Base-by-base conservation (phyloP, 2,888 invertebrate species). In the Cotesia congregata region DNA sequence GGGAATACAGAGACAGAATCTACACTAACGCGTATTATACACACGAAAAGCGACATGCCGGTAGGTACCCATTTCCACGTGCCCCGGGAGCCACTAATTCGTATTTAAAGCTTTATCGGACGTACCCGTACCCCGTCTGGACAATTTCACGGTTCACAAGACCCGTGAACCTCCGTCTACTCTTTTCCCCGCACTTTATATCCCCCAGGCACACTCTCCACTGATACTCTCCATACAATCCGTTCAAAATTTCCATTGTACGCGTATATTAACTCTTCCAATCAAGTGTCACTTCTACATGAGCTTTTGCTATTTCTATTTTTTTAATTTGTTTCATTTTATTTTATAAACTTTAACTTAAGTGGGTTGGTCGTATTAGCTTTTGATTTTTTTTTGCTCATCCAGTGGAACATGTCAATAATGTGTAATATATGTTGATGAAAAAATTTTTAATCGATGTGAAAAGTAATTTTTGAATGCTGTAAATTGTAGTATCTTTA, bases 101-200 rank as follows among this genome's bases (percentile, higher is more conserved):
- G 86, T 88, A 86, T 88, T 88, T 88, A 88, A 88, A 88, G 87
- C 85, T 87, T 87, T 85, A 86, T 85, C 83, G 85, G 82, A 81
- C 81, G 82, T 78, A 82, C 81, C 82, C 82, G 82, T 82, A 83
- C 82, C 79, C 80, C 80, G 80, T 82, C 78, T 83, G 83, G 83
- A 87, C 86, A 87, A 88, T 88, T 88, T 88, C 88, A 88, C 84
- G 87, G 80, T 87, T 82, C 85, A 84, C 85, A 80, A 83, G 83
- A 85, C 79, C 79, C 12, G 50, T 50, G 50, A 82, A 83, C 83
- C 81, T 80, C 81, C 78, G 74, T 65, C 6, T 30, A 30, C 78
- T 77, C 67, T 79, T 77, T 76, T 72, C 73, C 72, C 30, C 61
- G 40, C 15, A 30, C 17, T 40, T 38, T 17, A 61, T 64, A n/a